Conservation (phyloP, 2,888 invertebrate genomes). For the Romanomermis culicivorax region DNA sequence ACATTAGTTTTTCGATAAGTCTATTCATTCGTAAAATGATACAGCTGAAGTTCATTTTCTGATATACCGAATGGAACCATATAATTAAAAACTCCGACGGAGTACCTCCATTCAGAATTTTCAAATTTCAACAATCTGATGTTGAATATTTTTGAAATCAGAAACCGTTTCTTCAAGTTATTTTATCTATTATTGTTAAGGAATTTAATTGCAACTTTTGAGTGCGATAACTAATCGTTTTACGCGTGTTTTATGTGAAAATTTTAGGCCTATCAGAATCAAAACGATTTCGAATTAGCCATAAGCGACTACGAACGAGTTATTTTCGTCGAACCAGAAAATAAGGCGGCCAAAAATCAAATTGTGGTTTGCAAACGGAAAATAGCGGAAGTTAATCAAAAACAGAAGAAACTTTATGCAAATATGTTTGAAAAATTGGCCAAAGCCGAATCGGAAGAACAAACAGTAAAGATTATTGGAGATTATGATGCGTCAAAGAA, state of each 20-base stretch:
- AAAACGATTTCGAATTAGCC: constrained; percentile 57
- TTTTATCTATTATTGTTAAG: background rate
- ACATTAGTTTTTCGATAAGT: no score
- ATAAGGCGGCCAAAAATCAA: constrained; percentile 49
- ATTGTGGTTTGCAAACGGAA: constrained; percentile 44
- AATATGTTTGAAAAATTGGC: constrained; percentile 74
- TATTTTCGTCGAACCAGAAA: constrained; percentile 54
- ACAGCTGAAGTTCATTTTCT: no score
- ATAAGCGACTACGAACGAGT: constrained; percentile 53
- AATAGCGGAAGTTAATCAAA: constrained; percentile 50
- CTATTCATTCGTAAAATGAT: no score
- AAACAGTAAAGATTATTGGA: no score
- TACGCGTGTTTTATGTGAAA: no score
- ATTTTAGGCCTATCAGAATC: constrained; percentile 43
- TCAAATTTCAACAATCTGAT: no score
- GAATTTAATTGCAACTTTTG: background rate
- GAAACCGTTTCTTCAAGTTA: no score
- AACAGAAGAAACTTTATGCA: constrained; percentile 65
- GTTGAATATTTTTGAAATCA: no score
- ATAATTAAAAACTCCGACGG: no score
- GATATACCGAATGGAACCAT: no score
- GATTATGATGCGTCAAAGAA: no score
- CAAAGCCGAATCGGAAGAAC: background rate
- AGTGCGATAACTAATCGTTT: background rate
- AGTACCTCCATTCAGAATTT: no score